Base-by-base conservation (phyloP, 2,113 vertebrate species). In the Chaenocephalus aceratus region DNA sequence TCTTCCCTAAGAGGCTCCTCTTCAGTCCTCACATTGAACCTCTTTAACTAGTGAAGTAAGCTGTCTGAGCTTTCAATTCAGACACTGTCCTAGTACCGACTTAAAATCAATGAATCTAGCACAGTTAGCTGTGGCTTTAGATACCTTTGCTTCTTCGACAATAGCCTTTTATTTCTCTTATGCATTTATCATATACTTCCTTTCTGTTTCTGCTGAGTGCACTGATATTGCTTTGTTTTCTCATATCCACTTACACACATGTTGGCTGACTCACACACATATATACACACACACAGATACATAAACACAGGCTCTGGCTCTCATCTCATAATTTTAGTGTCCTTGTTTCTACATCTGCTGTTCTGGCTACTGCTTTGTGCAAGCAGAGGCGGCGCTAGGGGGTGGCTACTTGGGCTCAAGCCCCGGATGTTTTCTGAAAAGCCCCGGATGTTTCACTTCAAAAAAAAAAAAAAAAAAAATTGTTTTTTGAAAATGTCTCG, bases 281-380 rank as follows among this genome's bases (percentile, higher is more conserved):
- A 61, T 2, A 34, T 51, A n/a, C 10, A 14, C 6, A 70, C 9
- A 72, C 12, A 34, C 13, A 30, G 34, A 45, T 5, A 56, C 23
- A 58, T 16, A 69, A 21, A 77, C 57, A 66, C n/a, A 45, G 5
- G 10, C 75, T 65, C 44, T 54, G 21, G 26, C 65, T 71, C 51
- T 78, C 53, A 72, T 74, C 34, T 79, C 10, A 3, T 71, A 41
- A 69, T 81, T 61, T 51, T 26, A 16, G n/a, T 60, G 66, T 71
- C n/a, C 41, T 75, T 71, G 23, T 72, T 68, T 76, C 72, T 15
- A 52, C 23, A 36, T 48, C 21, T 65, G 36, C 41, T 73, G 34
- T 46, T 66, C n/a, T 49, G 44, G 56, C 36, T 44, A 46, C 41
- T 70, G 57, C 62, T 75, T 53, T 73, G 18, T 60, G 51, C n/a